Conservation (phyloP, 2,797 vertebrate species). For the Melanogrammus aeglefinus region DNA sequence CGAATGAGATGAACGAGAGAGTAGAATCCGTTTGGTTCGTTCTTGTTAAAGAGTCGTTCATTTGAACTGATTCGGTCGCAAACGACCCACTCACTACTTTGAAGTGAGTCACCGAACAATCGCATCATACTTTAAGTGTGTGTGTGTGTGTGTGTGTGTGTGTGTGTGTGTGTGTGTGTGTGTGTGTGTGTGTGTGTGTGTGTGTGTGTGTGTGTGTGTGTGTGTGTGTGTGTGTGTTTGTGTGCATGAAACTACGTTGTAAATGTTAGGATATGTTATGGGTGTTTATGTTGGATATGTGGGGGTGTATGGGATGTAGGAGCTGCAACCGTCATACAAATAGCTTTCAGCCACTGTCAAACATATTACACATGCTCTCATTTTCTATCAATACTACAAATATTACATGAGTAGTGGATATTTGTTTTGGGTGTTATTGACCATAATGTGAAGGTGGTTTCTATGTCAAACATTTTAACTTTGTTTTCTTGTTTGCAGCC, state of each 20-base stretch:
- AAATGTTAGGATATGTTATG: not conserved
- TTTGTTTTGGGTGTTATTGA: not conserved
- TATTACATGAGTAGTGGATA: not conserved
- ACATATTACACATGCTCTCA: too few species aligned
- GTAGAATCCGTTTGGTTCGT: too few species aligned
- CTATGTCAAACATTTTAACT: not conserved
- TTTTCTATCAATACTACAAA: too few species aligned
- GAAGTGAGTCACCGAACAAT: too few species aligned
- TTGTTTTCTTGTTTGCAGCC: conserved; percentile 25
- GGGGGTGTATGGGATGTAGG: not conserved
- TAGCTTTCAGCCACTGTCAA: not conserved
- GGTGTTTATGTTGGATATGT: not conserved
- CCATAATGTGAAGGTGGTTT: not conserved
- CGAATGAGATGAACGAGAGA: too few species aligned
- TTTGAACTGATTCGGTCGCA: too few species aligned
- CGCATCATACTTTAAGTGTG: too few species aligned
- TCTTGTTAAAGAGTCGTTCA: too few species aligned
- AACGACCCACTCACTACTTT: too few species aligned
- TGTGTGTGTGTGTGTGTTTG: not conserved
- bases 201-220: too few species aligned
- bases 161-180: not conserved
- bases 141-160: too few species aligned
- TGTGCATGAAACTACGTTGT: not conserved
- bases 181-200: not conserved
- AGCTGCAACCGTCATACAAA: not conserved